Evolutionary conservation across 1,140 invertebrate species (phyloP).

Genomic region (Lucilia sericata): DNA sequence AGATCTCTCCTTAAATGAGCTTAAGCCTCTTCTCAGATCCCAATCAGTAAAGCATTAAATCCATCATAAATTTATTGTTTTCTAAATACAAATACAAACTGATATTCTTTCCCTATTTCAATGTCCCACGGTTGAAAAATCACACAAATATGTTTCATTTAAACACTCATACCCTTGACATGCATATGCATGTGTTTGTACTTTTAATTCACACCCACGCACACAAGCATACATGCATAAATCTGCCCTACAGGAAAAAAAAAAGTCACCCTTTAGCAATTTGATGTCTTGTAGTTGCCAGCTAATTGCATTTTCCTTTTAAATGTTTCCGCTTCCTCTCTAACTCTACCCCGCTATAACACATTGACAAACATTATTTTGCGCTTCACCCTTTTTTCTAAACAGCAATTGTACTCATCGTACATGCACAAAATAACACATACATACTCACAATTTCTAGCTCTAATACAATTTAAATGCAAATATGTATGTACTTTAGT

Average conservation of each 20-base stretch:
- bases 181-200: not conserved
- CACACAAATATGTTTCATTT: not conserved
- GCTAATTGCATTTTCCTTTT: constrained; percentile 48
- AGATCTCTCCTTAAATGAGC: no score
- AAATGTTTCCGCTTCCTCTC: constrained; percentile 30
- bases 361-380: not conserved
- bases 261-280: constrained; percentile 27
- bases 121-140: not conserved
- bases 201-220: not conserved
- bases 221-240: not conserved
- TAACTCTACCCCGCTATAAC: not conserved
- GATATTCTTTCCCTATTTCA: no score
- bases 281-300: constrained; percentile 42
- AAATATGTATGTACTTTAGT: not conserved
- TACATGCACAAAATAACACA: not conserved
- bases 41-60: no score
- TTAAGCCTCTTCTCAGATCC: no score
- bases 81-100: no score
- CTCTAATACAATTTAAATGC: not conserved
- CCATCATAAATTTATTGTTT: no score
- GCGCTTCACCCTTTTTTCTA: not conserved
- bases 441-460: not conserved
- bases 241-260: not conserved
- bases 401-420: not conserved
- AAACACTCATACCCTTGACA: not conserved